Base-by-base conservation (phyloP, 2,888 invertebrate species). In the Leptopterna dolabrata region DNA sequence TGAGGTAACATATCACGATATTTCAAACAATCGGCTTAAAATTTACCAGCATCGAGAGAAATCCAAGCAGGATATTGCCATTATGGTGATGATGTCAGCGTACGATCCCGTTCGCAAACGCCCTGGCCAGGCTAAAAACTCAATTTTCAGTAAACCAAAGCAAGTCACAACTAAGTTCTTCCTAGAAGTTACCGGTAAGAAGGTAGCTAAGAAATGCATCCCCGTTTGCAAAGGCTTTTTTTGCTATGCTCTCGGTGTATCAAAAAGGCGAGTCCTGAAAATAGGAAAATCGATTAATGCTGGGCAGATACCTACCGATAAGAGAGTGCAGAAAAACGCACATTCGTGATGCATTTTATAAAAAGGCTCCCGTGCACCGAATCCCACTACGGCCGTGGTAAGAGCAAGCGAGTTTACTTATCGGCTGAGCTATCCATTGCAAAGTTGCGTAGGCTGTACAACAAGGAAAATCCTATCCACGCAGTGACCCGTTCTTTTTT, bases 151-250 rank as follows among this genome's bases (percentile, higher is more conserved):
- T 6, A 71, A 71, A 30, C 27, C 6, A 71, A 71, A 71, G 30
- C 6, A 71, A 71, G 51, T 51, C 51, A 51, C 51, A 51, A 51
- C 16, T 16, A 51, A 51, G 51, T 51, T 51, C 16, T 51, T 51
- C 16, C 51, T 51, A 16, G 51, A 51, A 51, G 51, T 51, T 51
- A 16, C 7, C 7, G 51, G 51, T 51, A 51, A 51, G 9, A 51
- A 51, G 16, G 51, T 51, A 51, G 13, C 13, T 13, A 82, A 82
- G n/a, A 82, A 82, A 51, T 36, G 45, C 2, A 51, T 63, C 16
- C 63, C 82, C 41, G 82, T 82, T 51, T 82, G 82, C 63, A 82
- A 82, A 55, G 30, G 55, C 27, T 82, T 55, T 36, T 83, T 83
- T 41, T 83, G 83, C 55, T 83, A 55, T 55, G 83, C 83, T 30